Evolutionary conservation across 2,797 vertebrate genomes (phyloP).

Genomic region (Amblyraja radiata): DNA sequence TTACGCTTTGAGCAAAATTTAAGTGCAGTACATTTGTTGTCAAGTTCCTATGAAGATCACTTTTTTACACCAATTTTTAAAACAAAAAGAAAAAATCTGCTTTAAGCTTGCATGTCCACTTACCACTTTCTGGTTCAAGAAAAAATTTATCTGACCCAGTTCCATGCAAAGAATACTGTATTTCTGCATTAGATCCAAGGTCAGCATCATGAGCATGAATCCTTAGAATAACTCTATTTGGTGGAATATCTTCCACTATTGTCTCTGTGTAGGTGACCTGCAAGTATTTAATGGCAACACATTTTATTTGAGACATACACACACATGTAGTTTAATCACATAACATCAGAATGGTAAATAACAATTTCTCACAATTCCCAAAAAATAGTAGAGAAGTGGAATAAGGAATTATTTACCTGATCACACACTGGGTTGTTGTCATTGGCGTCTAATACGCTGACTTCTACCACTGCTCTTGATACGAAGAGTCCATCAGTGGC

Average conservation of each 20-base stretch:
- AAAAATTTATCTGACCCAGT: constrained; percentile 77
- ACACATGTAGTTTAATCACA: background rate
- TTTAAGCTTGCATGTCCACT: constrained; percentile 41
- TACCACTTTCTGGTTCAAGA: constrained; percentile 82
- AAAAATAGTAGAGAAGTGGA: background rate
- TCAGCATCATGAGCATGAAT: constrained; percentile 79
- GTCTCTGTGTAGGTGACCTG: constrained; percentile 72
- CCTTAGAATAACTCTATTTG: constrained; percentile 73
- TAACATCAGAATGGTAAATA: background rate
- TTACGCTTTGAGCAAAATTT: background rate
- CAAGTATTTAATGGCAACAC: constrained; percentile 39
- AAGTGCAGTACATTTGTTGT: background rate
- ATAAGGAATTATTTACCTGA: constrained; percentile 60
- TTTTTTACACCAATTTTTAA: background rate
- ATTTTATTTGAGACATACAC: background rate
- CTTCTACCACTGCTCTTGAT: constrained; percentile 77
- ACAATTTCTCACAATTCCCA: background rate
- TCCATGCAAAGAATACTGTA: constrained; percentile 81
- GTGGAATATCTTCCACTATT: constrained; percentile 75
- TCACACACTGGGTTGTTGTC: constrained; percentile 87
- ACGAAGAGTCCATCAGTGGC: constrained; percentile 91
- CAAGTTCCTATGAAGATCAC: background rate
- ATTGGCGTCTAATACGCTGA: constrained; percentile 80
- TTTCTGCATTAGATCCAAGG: constrained; percentile 71
- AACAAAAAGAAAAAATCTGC: background rate